These are phyloP conservation scores for Agriopis aurantiaria DNA, from an alignment of 2,888 invertebrate genomes.

Conservation along the genomic window DNA sequence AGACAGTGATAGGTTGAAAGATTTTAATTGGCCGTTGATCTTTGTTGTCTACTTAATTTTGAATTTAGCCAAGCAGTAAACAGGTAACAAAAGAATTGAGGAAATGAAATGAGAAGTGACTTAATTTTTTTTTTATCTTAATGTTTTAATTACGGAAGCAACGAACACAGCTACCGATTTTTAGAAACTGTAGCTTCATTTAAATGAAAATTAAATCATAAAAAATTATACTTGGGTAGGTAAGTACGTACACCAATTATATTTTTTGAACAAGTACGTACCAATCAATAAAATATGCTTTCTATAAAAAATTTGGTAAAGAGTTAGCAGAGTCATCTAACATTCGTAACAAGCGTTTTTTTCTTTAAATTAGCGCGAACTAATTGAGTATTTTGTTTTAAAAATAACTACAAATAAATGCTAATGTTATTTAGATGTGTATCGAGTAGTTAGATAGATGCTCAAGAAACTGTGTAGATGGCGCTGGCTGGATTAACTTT, in stretches of 20 bases:
- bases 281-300: background rate
- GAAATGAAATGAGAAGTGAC: constrained; percentile 31
- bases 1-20: constrained; percentile 73
- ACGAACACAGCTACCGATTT: background rate
- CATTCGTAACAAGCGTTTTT: constrained; percentile 3
- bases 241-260: background rate
- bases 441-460: constrained; percentile 13
- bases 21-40: constrained; percentile 81
- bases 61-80: constrained; percentile 33
- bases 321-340: constrained; percentile 18
- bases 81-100: constrained; percentile 37
- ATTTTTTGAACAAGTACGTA: background rate
- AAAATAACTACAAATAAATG: constrained; percentile 13
- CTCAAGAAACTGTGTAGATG: constrained; percentile 10
- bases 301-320: background rate
- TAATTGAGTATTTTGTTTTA: constrained; percentile 8
- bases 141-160: constrained; percentile 23
- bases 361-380: constrained; percentile 15
- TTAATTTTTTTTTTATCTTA: constrained; percentile 34
- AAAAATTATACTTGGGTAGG: background rate
- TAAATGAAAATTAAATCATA: too few relatives aligned
- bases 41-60: constrained; percentile 57
- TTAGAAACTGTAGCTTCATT: background rate
- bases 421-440: constrained; percentile 17
- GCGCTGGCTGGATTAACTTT: constrained; percentile 13